A percentile compares a stretch with the other conserved stretches of the same genome.
phyloP scores from a whole-genome alignment of 1,140 invertebrate species.

The Triops longicaudatus region DNA sequence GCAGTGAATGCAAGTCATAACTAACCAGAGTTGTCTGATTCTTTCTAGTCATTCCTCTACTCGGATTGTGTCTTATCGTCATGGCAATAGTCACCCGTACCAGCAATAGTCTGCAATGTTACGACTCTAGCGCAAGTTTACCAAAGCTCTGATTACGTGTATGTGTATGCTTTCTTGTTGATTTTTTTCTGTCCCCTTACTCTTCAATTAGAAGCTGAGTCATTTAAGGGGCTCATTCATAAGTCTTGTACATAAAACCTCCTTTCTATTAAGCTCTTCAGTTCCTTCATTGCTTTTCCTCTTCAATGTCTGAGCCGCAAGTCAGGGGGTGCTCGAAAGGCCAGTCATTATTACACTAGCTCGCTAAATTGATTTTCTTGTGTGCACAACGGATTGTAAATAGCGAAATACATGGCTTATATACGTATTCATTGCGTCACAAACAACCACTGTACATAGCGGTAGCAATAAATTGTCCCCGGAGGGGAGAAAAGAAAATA shows the following conservation, averaged over 20 bases:
- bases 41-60: not conserved
- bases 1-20: not conserved
- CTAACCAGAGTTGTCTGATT: not conserved
- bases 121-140: not conserved
- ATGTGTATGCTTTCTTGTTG: not conserved
- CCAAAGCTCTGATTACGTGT: not conserved
- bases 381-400: constrained; percentile 7
- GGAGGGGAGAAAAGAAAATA: not conserved
- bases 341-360: not conserved
- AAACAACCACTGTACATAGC: not conserved
- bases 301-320: not conserved
- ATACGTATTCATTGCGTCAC: not conserved
- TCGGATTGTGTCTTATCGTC: not conserved
- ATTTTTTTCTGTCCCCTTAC: not conserved
- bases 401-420: constrained; percentile 15
- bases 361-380: not conserved
- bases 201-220: not conserved
- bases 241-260: not conserved
- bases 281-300: not conserved
- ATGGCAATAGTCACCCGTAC: not conserved
- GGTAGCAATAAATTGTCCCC: not conserved
- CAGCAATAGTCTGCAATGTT: not conserved
- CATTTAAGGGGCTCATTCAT: not conserved
- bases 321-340: not conserved
- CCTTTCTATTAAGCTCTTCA: not conserved